Evolutionary conservation across 2,888 invertebrate genomes (phyloP).

Genomic region (Dorcus parallelipipedus): DNA sequence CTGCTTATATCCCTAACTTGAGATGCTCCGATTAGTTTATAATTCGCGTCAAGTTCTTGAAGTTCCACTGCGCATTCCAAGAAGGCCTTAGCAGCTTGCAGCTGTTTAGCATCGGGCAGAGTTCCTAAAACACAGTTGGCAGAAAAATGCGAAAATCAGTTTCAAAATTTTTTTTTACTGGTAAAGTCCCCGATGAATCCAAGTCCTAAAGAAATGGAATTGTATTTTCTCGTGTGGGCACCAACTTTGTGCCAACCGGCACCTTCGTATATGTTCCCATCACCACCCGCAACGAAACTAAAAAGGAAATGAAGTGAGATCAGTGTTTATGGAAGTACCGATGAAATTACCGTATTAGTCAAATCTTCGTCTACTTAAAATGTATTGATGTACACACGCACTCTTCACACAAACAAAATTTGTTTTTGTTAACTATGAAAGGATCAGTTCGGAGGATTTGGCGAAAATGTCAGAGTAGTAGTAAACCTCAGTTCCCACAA

Average conservation of each 20-base stretch:
- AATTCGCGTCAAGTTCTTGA: slow-evolving; percentile 49
- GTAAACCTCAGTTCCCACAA: too few relatives aligned
- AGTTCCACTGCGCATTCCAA: slow-evolving; percentile 51
- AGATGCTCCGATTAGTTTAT: slow-evolving; percentile 55
- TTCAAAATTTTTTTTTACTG: slow-evolving; percentile 27
- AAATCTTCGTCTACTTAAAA: too few relatives aligned
- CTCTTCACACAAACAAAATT: too few relatives aligned
- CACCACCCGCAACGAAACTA: slow-evolving; percentile 59
- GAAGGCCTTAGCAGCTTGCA: slow-evolving; percentile 51
- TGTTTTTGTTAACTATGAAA: too few relatives aligned
- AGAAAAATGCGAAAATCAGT: neutral
- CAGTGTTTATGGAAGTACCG: too few relatives aligned
- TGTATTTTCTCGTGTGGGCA: slow-evolving; percentile 56
- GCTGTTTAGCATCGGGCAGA: slow-evolving; percentile 47
- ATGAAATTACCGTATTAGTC: too few relatives aligned
- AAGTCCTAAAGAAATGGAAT: slow-evolving; percentile 54
- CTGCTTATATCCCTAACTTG: slow-evolving; percentile 54
- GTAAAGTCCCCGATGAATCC: slow-evolving; percentile 58
- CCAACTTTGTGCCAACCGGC: slow-evolving; percentile 58
- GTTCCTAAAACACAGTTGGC: slow-evolving; percentile 37
- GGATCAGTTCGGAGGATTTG: too few relatives aligned
- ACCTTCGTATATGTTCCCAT: slow-evolving; percentile 60
- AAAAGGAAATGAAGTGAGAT: slow-evolving; percentile 15
- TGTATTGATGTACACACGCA: too few relatives aligned
- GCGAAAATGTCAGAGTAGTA: too few relatives aligned